These are phyloP conservation scores for Hydrozoanthus tunicans DNA, from an alignment of 64 coral and sea anemone genomes.

Conservation along the genomic window DNA sequence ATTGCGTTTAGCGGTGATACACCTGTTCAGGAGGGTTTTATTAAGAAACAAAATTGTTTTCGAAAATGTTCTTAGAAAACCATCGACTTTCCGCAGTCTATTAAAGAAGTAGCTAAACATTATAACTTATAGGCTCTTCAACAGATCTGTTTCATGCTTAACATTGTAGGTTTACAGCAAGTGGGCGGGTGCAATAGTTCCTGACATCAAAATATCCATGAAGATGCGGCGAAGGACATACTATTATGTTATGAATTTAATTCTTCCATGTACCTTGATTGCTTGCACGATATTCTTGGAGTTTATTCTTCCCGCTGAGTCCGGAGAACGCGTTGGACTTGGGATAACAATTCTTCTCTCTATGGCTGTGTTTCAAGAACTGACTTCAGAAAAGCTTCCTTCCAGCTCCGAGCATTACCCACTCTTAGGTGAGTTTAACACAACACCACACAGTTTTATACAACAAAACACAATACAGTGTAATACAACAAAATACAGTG, in stretches of 20 bases:
- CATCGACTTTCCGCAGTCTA: no score
- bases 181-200: slow-evolving; percentile 57
- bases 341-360: slow-evolving; percentile 92
- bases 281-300: slow-evolving; percentile 95
- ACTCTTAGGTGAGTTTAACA: slow-evolving; percentile 64
- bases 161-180: slow-evolving; percentile 53
- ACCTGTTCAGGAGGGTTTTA: no score
- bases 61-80: no score
- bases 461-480: no score
- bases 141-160: neutral
- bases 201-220: slow-evolving; percentile 76
- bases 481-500: no score
- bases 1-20: no score
- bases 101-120: no score
- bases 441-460: no score
- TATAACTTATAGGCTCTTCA: neutral
- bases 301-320: slow-evolving; percentile 95
- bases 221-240: slow-evolving; percentile 79
- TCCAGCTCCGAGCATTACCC: slow-evolving; percentile 95
- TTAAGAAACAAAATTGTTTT: no score
- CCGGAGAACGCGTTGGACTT: slow-evolving; percentile 88
- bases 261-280: slow-evolving; percentile 87
- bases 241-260: slow-evolving; percentile 96
- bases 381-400: slow-evolving; percentile 92
- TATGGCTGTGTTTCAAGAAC: slow-evolving; percentile 93